phyloP scores from a whole-genome alignment of 2,797 vertebrate genomes.

The Bovichtus diacanthus region DNA sequence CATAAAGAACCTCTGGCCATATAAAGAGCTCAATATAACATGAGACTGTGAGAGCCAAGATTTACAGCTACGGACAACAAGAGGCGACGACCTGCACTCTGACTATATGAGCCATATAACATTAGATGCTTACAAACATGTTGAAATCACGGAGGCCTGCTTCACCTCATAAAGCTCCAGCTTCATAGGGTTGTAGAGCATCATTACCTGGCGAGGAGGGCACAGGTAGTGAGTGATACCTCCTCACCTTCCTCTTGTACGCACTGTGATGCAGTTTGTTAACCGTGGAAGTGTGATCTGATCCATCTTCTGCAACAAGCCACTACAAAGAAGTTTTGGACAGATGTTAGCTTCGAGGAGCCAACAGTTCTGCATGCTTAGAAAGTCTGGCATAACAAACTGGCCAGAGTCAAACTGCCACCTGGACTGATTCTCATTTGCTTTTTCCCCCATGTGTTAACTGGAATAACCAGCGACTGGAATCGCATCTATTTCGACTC shows the following conservation, averaged over 20 bases:
- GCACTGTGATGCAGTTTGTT: neutral
- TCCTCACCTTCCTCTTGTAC: neutral
- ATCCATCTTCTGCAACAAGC: constrained; percentile 4
- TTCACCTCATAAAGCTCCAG: constrained; percentile 22
- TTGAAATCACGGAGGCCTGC: neutral
- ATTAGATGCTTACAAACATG: neutral
- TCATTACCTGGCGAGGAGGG: constrained; percentile 8
- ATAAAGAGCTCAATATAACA: neutral
- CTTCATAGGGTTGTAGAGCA: neutral
- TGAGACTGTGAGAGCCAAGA: neutral
- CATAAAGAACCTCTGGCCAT: neutral
- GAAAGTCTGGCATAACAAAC: neutral
- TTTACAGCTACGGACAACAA: neutral
- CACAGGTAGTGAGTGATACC: neutral
- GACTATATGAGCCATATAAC: constrained; percentile 1
- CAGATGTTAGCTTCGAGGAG: neutral
- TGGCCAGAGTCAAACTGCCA: neutral
- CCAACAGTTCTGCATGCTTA: neutral
- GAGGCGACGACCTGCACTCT: neutral
- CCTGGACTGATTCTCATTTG: neutral
- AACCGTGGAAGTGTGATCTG: neutral
- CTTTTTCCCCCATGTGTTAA: neutral
- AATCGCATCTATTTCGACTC: neutral
- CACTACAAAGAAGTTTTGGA: neutral
- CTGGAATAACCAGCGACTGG: neutral